Base-by-base conservation (phyloP, 2,888 invertebrate genomes). In the Galerucella pusilla region DNA sequence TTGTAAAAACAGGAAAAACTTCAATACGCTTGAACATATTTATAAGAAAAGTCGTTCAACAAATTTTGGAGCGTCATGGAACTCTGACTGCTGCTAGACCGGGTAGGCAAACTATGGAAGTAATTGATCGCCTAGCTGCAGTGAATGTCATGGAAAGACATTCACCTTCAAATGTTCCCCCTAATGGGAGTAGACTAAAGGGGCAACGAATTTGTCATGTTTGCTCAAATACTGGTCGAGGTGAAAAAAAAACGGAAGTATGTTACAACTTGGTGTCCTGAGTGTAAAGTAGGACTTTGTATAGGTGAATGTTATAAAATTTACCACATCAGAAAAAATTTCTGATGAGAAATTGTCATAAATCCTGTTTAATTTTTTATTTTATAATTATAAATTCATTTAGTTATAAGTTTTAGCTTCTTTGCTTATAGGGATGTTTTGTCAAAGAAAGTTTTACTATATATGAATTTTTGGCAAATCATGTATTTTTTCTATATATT, bases 401-500 rank as follows among this genome's bases (percentile, higher is more conserved):
- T n/a, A 12, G 54, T 10, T 54, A 54, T 12, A 54, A 10, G 14
- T 54, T 54, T 54, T 10, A 54, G 6, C 11, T 54, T 54, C n/a
- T n/a, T n/a, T n/a, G n/a, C n/a, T n/a, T n/a, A n/a, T n/a, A n/a
- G n/a, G n/a, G n/a, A 54, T 54, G 54, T 54, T 54, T 6, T 54
- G 54, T 10, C 5, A 54, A 10, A 54, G 54, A n/a, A n/a, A n/a
- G n/a, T n/a, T n/a, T n/a, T n/a, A n/a, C 16, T 54, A 5, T n/a
- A 54, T 9, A 54, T 54, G 16, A n/a, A 4, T 54, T n/a, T n/a
- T n/a, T n/a, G n/a, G n/a, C n/a, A n/a, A 54, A 54, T 10, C 4
- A 54, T 54, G 14, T 60, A 70, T 71, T 68, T 74, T 57, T 28
- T 65, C 54, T 42, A 45, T 71, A 68, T 14, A 73, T 69, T 66